Conservation (phyloP, 1,140 invertebrate genomes). For the Cherax destructor region DNA sequence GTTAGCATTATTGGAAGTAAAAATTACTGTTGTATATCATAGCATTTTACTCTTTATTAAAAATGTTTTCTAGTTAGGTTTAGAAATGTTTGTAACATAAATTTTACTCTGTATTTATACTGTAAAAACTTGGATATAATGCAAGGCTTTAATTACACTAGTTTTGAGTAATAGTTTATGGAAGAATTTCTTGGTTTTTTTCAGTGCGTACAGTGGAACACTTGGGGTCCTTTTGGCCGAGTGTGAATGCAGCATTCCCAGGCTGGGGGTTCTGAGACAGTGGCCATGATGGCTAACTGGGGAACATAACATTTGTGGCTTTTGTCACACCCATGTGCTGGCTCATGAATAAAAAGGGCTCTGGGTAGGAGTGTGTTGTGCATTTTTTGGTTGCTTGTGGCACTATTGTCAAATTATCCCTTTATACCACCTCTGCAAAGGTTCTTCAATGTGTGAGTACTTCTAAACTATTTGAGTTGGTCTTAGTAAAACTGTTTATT, state of each 20-base stretch:
- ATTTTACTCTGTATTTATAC: too few relatives aligned
- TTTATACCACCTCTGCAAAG: background rate
- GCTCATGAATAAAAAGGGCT: slow-evolving; percentile 33
- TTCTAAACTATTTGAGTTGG: too few relatives aligned
- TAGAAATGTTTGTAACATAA: too few relatives aligned
- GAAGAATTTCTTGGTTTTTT: background rate
- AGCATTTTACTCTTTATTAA: too few relatives aligned
- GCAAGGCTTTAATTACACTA: too few relatives aligned
- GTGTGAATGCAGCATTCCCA: slow-evolving; percentile 46
- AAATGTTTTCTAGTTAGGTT: too few relatives aligned
- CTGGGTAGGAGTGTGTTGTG: slow-evolving; percentile 22
- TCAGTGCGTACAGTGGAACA: slow-evolving; percentile 65
- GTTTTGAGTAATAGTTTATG: too few relatives aligned
- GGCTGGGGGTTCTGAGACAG: slow-evolving; percentile 33
- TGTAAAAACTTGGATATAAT: too few relatives aligned
- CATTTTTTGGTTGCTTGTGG: slow-evolving; percentile 24
- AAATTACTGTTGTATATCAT: too few relatives aligned
- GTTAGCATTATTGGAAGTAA: too few relatives aligned
- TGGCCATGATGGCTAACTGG: slow-evolving; percentile 60
- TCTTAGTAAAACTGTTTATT: too few relatives aligned
- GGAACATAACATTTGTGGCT: slow-evolving; percentile 43
- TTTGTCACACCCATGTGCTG: slow-evolving; percentile 47
- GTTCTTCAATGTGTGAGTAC: slow-evolving; percentile 48
- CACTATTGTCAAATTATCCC: slow-evolving; percentile 9
- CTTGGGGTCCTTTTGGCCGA: slow-evolving; percentile 59